Evolutionary conservation across 2,888 invertebrate species (phyloP).

Genomic region (Lissocephala sabroskyi): DNA sequence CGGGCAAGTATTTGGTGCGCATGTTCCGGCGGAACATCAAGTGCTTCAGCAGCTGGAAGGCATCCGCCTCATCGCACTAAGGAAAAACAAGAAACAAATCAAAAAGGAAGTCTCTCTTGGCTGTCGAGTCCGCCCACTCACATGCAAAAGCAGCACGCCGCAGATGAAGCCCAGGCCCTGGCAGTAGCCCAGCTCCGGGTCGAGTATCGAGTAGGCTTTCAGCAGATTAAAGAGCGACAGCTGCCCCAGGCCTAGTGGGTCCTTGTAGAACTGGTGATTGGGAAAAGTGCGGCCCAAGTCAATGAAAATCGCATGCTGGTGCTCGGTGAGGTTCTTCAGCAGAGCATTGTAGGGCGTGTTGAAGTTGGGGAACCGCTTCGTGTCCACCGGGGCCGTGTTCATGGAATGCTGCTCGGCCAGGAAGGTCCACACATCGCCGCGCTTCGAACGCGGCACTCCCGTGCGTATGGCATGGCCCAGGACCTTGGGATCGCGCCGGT

Average conservation of each 20-base stretch:
- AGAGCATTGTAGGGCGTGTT: conserved; percentile 85
- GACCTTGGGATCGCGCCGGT: conserved; percentile 78
- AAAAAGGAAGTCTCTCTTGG: too few relatives aligned
- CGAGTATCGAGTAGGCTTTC: conserved; percentile 95
- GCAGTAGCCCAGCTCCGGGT: conserved; percentile 96
- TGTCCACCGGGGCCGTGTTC: conserved; percentile 81
- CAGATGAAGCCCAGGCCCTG: conserved; percentile 98
- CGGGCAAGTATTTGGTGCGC: conserved; percentile 91
- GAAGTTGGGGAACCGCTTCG: conserved; percentile 81
- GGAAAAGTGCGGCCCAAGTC: conserved; percentile 93
- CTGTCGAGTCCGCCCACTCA: conserved; percentile 74
- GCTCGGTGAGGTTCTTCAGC: conserved; percentile 89
- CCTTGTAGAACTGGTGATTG: conserved; percentile 93
- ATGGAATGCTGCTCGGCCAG: conserved; percentile 87
- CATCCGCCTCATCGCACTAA: conserved; percentile 94
- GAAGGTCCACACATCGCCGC: conserved; percentile 90
- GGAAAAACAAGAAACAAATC: conserved; percentile 1
- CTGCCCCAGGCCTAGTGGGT: conserved; percentile 93
- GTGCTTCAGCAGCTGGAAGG: conserved; percentile 89
- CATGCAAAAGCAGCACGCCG: conserved; percentile 92
- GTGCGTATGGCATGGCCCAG: conserved; percentile 84
- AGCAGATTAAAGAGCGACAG: conserved; percentile 93
- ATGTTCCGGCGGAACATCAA: conserved; percentile 93
- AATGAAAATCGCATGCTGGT: conserved; percentile 97
- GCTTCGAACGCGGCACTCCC: conserved; percentile 83